These are phyloP conservation scores for Callopanchax toddi DNA, from an alignment of 2,113 vertebrate species.

Conservation along the genomic window DNA sequence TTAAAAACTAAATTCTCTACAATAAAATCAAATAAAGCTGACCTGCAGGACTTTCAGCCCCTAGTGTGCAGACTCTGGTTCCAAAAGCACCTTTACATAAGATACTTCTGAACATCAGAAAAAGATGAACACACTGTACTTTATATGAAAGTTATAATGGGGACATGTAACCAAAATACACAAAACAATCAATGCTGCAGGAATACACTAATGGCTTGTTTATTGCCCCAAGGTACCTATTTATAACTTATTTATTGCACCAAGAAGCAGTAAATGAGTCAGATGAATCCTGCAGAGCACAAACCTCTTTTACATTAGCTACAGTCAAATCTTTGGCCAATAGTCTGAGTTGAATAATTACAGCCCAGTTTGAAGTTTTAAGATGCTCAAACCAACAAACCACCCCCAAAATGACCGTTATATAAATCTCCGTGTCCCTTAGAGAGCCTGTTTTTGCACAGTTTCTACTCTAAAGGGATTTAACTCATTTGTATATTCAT, in stretches of 20 bases:
- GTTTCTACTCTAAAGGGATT: constrained; percentile 20
- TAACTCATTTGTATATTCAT: constrained; percentile 52
- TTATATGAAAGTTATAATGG: too few species aligned
- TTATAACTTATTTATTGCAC: not conserved
- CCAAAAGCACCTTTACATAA: too few species aligned
- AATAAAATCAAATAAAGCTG: constrained; percentile 34
- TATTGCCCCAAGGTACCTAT: not conserved
- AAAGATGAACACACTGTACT: too few species aligned
- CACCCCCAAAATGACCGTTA: not conserved
- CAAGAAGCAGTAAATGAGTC: not conserved
- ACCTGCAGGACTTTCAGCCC: too few species aligned
- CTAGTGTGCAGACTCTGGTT: too few species aligned
- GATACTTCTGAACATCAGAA: too few species aligned
- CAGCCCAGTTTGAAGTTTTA: not conserved
- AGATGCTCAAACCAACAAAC: not conserved
- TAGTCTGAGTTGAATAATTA: constrained; percentile 6
- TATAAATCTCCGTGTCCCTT: constrained; percentile 17
- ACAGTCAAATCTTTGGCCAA: not conserved
- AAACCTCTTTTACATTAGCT: not conserved
- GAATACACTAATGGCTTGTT: constrained; percentile 1
- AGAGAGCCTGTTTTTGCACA: constrained; percentile 4
- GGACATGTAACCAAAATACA: not conserved
- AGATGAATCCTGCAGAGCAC: not conserved
- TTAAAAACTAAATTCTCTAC: constrained; percentile 3
- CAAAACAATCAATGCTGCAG: not conserved